Percentiles rank a stretch among this genome's conserved stretches.
These are phyloP conservation scores for Ostrea denselamellosa DNA, from an alignment of 1,140 invertebrate species.

Conservation along the genomic window DNA sequence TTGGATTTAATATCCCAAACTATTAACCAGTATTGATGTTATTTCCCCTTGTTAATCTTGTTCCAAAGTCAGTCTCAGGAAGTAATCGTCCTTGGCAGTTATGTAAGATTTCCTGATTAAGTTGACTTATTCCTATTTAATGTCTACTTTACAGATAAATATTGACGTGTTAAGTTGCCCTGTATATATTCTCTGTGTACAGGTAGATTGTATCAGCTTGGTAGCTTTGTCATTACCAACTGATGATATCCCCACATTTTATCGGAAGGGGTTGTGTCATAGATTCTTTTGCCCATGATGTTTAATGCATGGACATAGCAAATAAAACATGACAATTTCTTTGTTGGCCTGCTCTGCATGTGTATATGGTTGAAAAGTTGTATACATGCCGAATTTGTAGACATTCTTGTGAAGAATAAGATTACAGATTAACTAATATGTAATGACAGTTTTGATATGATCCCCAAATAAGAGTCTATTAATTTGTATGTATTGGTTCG, in stretches of 20 bases:
- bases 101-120: constrained; percentile 7
- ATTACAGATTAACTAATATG: neutral
- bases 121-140: constrained; percentile 4
- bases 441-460: neutral
- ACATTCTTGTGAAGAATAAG: neutral
- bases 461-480: neutral
- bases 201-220: constrained; percentile 24
- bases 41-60: too few species aligned
- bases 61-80: neutral
- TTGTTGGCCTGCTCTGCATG: neutral
- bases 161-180: constrained; percentile 32
- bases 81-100: neutral
- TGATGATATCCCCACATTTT: constrained; percentile 10
- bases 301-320: neutral
- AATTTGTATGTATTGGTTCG: neutral
- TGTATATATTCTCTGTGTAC: neutral
- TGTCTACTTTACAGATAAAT: constrained; percentile 12
- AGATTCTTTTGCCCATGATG: neutral
- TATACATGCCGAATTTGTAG: neutral
- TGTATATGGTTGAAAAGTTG: neutral
- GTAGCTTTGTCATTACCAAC: constrained; percentile 33
- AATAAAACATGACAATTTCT: neutral
- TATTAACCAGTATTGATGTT: too few species aligned
- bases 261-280: constrained; percentile 12
- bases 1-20: too few species aligned